These are phyloP conservation scores for Oegoconia quadripuncta DNA, from an alignment of 2,888 invertebrate genomes.

Conservation along the genomic window DNA sequence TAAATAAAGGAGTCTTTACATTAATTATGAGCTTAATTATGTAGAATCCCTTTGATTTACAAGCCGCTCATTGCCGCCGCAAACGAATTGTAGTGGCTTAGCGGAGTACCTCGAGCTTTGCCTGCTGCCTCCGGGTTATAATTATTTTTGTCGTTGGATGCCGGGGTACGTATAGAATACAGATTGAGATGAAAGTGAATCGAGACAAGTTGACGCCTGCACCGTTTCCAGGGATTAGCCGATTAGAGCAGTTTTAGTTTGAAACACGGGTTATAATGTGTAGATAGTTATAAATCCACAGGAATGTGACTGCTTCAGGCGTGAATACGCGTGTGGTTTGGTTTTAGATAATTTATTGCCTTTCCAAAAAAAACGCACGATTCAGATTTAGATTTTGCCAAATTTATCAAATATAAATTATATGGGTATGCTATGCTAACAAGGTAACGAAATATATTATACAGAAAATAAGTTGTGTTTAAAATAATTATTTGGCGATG, in stretches of 20 bases:
- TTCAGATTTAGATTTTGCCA: no score
- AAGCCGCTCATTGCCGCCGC: constrained; percentile 73
- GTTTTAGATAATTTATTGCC: background rate
- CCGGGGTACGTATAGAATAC: constrained; percentile 36
- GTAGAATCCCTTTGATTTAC: constrained; percentile 79
- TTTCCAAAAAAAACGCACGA: no score
- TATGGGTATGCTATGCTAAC: no score
- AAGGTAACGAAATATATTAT: no score
- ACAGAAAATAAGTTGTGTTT: no score
- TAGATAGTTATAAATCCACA: background rate
- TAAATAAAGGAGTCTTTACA: constrained; percentile 75
- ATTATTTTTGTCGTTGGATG: constrained; percentile 72
- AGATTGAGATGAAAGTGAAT: constrained; percentile 70
- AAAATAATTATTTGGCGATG: no score
- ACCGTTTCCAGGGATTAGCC: constrained; percentile 62
- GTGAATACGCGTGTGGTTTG: constrained; percentile 4
- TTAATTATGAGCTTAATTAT: constrained; percentile 78
- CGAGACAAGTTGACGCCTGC: constrained; percentile 62
- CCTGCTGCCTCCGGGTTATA: constrained; percentile 56
- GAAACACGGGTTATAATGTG: constrained; percentile 16
- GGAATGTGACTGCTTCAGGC: constrained; percentile 2
- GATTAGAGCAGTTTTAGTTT: constrained; percentile 34
- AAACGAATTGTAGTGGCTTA: constrained; percentile 77
- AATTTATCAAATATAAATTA: no score
- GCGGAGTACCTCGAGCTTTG: constrained; percentile 60